Conservation (phyloP, 2,113 vertebrate species). For the Ariopsis seemanni region DNA sequence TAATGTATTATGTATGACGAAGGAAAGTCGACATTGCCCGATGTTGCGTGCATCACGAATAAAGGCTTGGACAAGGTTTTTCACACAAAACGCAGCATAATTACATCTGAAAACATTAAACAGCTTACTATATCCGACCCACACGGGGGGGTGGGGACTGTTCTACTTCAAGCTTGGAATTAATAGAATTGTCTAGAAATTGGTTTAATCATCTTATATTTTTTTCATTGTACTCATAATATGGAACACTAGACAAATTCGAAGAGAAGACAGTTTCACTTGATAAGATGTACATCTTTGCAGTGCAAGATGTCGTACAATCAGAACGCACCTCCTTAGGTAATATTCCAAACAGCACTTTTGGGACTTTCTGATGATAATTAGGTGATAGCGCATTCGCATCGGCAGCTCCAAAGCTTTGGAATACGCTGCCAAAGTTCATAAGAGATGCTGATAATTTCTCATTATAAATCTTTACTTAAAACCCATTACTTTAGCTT, state of each 20-base stretch:
- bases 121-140: neutral
- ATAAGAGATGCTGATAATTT: too few species aligned
- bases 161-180: neutral
- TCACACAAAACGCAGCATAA: neutral
- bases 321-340: neutral
- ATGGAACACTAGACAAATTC: neutral
- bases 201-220: neutral
- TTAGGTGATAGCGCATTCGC: too few species aligned
- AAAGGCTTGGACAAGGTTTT: neutral
- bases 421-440: too few species aligned
- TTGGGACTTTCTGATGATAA: neutral
- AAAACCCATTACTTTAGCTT: too few species aligned
- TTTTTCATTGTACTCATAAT: neutral
- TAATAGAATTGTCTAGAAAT: neutral
- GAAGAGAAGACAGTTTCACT: neutral
- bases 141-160: neutral
- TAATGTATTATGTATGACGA: neutral
- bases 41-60: neutral
- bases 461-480: too few species aligned
- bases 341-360: neutral
- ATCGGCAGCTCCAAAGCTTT: too few species aligned
- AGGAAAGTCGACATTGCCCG: neutral
- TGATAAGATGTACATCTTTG: neutral
- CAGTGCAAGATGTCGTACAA: neutral
- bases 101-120: neutral